Base-by-base conservation (phyloP, 2,113 vertebrate genomes). In the Zeus faber region DNA sequence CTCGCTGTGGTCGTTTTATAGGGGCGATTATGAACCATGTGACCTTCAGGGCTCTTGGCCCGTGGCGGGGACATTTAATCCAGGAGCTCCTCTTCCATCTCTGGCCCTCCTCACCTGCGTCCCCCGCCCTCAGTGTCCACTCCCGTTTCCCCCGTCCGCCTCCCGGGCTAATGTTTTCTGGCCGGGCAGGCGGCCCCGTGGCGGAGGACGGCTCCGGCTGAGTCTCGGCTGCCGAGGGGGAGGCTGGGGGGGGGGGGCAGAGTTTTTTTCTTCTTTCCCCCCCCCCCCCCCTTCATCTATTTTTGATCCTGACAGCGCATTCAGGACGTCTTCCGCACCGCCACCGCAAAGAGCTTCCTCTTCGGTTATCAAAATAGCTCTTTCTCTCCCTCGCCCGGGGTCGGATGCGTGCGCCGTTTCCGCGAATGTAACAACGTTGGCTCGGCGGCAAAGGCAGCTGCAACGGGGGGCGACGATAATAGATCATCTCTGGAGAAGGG, bases 241-340 rank as follows among this genome's bases (percentile, higher is more conserved):
- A 63, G 52, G 51, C 39, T 17, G 39, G 65, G 56, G 73, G 48
- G 45, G 79, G 52, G 65, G 51, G 43, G 5, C 4, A 25, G 29
- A 23, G 21, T 70, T 58, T 72, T 72, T 72, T 50, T n/a, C n/a
- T n/a, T n/a, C n/a, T n/a, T n/a, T n/a, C n/a, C n/a, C n/a, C n/a
- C n/a, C n/a, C n/a, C n/a, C n/a, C n/a, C n/a, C n/a, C n/a, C 65
- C 64, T 72, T 54, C 62, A 54, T 77, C 61, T 74, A 62, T 74
- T 82, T 75, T 33, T 70, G 25, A 70, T 72, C 27, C 60, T 70
- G 71, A 68, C 54, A 57, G 60, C 58, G 66, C 62, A 68, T 71
- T 72, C 37, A 72, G 66, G 54, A 57, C 11, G 25, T 77, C 50
- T 60, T 48, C 46, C 33, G 26, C 53, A 45, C 52, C 54, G 41